Percentiles rank a stretch among this genome's conserved stretches.
Conservation (phyloP, 2,888 invertebrate species). For the Ochropleura plecta region DNA sequence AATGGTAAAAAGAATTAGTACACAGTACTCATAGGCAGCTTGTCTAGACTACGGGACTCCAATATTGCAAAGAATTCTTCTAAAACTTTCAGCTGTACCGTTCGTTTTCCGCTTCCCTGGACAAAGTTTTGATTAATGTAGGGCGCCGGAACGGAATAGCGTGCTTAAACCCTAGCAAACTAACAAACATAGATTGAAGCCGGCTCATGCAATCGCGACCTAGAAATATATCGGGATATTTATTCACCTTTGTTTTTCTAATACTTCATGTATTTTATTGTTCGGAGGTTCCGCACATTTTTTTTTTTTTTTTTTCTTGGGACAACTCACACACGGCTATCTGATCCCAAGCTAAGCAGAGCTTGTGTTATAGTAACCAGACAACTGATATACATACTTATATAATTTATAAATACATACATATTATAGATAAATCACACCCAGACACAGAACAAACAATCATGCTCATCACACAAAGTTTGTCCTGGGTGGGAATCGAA, state of each 20-base stretch:
- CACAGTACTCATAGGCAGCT: not conserved
- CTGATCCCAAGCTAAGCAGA: no score
- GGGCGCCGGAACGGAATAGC: slow-evolving; percentile 50
- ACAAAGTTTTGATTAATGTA: slow-evolving; percentile 46
- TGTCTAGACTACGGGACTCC: not conserved
- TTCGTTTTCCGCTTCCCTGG: slow-evolving; percentile 29
- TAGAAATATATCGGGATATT: slow-evolving; percentile 60
- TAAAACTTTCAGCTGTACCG: not conserved
- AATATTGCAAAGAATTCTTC: slow-evolving; percentile 1
- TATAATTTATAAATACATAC: no score
- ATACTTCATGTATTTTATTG: slow-evolving; percentile 21
- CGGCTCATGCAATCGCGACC: slow-evolving; percentile 66
- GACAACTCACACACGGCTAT: no score
- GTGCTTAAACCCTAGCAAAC: slow-evolving; percentile 61
- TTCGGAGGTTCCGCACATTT: not conserved
- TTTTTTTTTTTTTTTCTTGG: no score
- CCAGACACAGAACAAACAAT: no score
- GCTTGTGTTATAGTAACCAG: no score
- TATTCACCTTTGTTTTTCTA: slow-evolving; percentile 45
- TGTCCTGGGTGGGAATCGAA: no score
- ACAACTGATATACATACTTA: no score
- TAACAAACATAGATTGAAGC: slow-evolving; percentile 60
- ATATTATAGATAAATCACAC: no score
- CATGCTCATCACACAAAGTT: no score
- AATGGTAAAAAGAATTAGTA: not conserved